Conservation (phyloP, 2,888 invertebrate genomes). For the Xanthorhoe designata region DNA sequence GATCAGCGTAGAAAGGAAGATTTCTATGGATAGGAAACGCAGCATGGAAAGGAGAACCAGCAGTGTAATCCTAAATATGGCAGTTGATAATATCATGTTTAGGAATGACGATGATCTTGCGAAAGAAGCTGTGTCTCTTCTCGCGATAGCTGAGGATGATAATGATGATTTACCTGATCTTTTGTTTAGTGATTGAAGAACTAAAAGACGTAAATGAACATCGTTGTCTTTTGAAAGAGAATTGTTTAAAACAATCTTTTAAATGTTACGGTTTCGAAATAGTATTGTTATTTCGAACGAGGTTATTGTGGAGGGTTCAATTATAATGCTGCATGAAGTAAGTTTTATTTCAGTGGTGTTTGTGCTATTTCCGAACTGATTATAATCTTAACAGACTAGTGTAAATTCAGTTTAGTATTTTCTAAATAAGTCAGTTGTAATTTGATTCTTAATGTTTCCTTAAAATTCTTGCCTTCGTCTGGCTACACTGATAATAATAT, state of each 20-base stretch:
- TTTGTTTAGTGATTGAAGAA: slow-evolving; percentile 49
- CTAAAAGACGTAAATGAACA: neutral
- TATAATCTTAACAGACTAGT: neutral
- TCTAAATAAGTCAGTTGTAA: neutral
- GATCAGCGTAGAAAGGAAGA: slow-evolving; percentile 45
- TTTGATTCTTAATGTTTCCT: no score
- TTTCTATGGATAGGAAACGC: slow-evolving; percentile 36
- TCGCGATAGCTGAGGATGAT: slow-evolving; percentile 69
- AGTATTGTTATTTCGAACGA: neutral
- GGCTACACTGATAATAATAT: no score
- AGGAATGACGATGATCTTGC: slow-evolving; percentile 62
- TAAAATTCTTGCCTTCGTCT: no score
- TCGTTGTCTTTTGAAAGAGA: neutral
- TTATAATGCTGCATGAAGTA: neutral
- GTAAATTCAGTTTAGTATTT: neutral
- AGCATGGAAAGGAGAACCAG: slow-evolving; percentile 55
- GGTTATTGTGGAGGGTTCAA: neutral
- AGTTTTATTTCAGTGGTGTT: neutral
- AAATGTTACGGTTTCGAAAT: neutral
- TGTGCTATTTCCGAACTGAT: neutral
- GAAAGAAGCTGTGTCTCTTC: slow-evolving; percentile 68
- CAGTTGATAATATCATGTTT: slow-evolving; percentile 61
- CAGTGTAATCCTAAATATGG: slow-evolving; percentile 57
- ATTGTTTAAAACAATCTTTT: neutral
- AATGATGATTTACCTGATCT: slow-evolving; percentile 58